These are phyloP conservation scores for Spodoptera picta DNA, from an alignment of 2,888 invertebrate genomes.

Conservation along the genomic window DNA sequence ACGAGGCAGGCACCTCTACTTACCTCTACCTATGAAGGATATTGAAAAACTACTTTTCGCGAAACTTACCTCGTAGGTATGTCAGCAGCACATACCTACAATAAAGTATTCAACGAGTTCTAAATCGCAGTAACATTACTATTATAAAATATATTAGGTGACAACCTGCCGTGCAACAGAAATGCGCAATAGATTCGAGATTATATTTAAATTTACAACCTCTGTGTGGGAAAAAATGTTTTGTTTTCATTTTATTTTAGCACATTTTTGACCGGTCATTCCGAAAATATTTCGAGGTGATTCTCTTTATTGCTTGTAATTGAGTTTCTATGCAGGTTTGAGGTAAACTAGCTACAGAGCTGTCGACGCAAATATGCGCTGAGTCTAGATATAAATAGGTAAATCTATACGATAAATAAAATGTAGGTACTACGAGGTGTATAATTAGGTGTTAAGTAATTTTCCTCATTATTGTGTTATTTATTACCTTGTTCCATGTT, in stretches of 20 bases:
- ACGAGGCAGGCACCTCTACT: too few species aligned
- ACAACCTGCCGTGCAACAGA: slow-evolving; percentile 30
- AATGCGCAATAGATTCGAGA: slow-evolving; percentile 30
- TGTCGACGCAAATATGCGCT: too few species aligned
- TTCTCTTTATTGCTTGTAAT: slow-evolving; percentile 24
- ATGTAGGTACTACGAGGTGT: too few species aligned
- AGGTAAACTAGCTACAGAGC: not conserved
- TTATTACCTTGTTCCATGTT: too few species aligned
- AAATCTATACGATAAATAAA: too few species aligned
- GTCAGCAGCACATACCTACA: slow-evolving; percentile 15
- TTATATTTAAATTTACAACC: slow-evolving; percentile 42
- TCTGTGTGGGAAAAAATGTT: slow-evolving; percentile 44
- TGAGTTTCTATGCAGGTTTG: slow-evolving; percentile 24
- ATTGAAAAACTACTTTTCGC: not conserved
- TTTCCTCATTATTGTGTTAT: too few species aligned
- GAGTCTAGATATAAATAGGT: too few species aligned
- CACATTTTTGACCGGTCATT: slow-evolving; percentile 54
- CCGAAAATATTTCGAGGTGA: slow-evolving; percentile 47
- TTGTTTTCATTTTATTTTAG: slow-evolving; percentile 52
- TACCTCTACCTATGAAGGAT: not conserved
- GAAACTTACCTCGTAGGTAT: not conserved
- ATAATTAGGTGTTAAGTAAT: too few species aligned
- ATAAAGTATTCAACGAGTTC: slow-evolving; percentile 31
- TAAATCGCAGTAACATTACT: slow-evolving; percentile 22
- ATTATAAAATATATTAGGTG: slow-evolving; percentile 28